Evolutionary conservation across 2,797 vertebrate species (phyloP), one percentile per base, ranked within the genome.

Genomic region (Tapera naevia): DNA sequence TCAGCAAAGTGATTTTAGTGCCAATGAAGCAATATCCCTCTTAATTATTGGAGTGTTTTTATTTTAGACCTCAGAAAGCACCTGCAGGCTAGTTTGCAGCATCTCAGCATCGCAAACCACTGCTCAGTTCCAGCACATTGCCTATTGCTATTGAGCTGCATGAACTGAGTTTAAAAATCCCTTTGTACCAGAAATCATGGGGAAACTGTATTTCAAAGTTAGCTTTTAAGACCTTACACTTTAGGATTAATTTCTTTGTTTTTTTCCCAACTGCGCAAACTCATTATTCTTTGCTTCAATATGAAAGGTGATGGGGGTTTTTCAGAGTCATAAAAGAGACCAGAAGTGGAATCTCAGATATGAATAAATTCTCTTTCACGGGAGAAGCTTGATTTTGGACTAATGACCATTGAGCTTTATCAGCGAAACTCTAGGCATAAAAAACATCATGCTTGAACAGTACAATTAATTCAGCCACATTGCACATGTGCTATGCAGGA

Each of bases 1-100:
- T 53, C 80, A 89, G 74, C 67, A 94, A 56, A 57, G 50, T 18
- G 22, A 58, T 87, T 96, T 73, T 62, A 13, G 45, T 60, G 64
- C 48, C 56, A 80, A 3, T 54, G 57, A 66, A 86, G 84, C 18
- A 80, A 27, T 5, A 0, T 3, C 5, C 7, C 23, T 28, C 32
- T 56, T 61, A 39, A 33, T 67, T 54, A 48, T 35, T 10, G 3
- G 14, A 79, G 13, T 32, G 43, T 25, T 95, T 89, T 89, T 72
- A 71, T 73, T 91, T 92, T 67, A 72, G 71, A 76, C 9, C 17
- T 66, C 51, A 73, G 62, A 80, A 72, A 88, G 48, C 35, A 90
- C 58, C 45, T 81, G 66, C 74, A 90, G 62, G 37, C 43, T 66
- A 33, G 11, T 88, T 48, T 79, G 58, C 62, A 86, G 73, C 83